These are phyloP conservation scores for Junonia oenone DNA, from an alignment of 2,888 invertebrate genomes.

Conservation along the genomic window DNA sequence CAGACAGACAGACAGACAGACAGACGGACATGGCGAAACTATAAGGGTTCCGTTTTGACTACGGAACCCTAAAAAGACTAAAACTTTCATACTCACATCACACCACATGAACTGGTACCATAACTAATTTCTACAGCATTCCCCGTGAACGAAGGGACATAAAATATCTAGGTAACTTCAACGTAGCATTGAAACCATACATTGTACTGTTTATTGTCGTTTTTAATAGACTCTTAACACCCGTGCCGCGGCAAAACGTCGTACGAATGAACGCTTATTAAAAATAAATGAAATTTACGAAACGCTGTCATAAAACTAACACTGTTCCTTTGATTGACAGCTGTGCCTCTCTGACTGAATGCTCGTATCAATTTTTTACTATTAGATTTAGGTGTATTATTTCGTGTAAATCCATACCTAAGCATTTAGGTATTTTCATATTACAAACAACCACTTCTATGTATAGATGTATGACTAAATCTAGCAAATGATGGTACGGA, in stretches of 20 bases:
- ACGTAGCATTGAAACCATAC: conserved; percentile 32
- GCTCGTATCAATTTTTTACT: no score
- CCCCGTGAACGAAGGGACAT: conserved; percentile 19
- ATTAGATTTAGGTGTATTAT: no score
- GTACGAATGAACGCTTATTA: conserved; percentile 32
- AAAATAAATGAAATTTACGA: conserved; percentile 36
- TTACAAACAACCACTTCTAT: no score
- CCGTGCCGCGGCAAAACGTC: conserved; percentile 31
- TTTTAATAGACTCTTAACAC: conserved; percentile 37
- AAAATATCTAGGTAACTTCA: conserved; percentile 26
- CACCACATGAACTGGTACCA: conserved; percentile 8
- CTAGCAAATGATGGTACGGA: no score
- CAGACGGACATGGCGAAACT: no score
- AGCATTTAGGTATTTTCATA: no score
- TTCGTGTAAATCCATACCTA: no score
- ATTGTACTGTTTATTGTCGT: conserved; percentile 34
- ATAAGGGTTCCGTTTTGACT: no score
- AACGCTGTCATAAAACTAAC: conserved; percentile 38
- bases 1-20: no score
- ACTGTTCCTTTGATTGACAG: conserved; percentile 39
- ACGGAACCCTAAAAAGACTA: no score
- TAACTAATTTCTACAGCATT: conserved; percentile 12
- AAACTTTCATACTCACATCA: neutral
- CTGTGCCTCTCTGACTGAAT: conserved; percentile 30
- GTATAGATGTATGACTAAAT: no score